Evolutionary conservation across 2,888 invertebrate species (phyloP).

Genomic region (Phragmatobia fuliginosa): DNA sequence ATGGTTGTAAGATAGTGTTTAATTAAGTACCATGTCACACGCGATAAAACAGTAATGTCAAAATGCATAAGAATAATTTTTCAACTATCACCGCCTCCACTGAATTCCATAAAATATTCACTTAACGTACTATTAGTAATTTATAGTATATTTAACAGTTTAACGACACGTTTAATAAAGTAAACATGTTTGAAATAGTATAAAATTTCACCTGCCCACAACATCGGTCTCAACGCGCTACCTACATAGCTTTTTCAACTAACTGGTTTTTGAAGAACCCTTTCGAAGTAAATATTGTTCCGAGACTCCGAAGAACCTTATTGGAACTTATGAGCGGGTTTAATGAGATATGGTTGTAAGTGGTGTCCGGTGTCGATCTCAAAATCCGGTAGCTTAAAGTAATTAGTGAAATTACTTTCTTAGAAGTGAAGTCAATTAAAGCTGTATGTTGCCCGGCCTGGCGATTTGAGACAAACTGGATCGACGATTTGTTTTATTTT

Average conservation of each 20-base stretch:
- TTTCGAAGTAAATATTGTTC: slow-evolving; percentile 58
- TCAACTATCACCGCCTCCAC: slow-evolving; percentile 4
- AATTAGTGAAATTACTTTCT: slow-evolving; percentile 87
- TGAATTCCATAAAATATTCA: slow-evolving; percentile 11
- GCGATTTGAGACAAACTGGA: slow-evolving; percentile 55
- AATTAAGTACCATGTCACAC: slow-evolving; percentile 8
- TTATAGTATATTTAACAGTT: slow-evolving; percentile 43
- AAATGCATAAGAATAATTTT: slow-evolving; percentile 1
- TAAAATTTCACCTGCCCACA: slow-evolving; percentile 67
- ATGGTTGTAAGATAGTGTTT: not conserved
- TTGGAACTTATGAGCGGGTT: slow-evolving; percentile 15
- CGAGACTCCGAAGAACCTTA: not conserved
- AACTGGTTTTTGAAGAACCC: slow-evolving; percentile 65
- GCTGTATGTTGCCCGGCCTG: slow-evolving; percentile 45
- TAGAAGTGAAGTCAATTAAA: slow-evolving; percentile 85
- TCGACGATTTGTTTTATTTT: slow-evolving; percentile 54
- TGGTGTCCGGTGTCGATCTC: slow-evolving; percentile 71
- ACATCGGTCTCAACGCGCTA: slow-evolving; percentile 55
- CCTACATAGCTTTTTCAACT: slow-evolving; percentile 57
- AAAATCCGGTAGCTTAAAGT: slow-evolving; percentile 84
- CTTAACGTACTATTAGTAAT: slow-evolving; percentile 21
- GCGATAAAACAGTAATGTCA: slow-evolving; percentile 4
- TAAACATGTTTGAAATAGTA: slow-evolving; percentile 55
- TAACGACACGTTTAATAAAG: slow-evolving; percentile 48
- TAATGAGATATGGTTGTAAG: slow-evolving; percentile 66